Evolutionary conservation across 2,888 invertebrate genomes (phyloP), one percentile per base, ranked within the genome.

Genomic region (Tuberolachnus salignus): DNA sequence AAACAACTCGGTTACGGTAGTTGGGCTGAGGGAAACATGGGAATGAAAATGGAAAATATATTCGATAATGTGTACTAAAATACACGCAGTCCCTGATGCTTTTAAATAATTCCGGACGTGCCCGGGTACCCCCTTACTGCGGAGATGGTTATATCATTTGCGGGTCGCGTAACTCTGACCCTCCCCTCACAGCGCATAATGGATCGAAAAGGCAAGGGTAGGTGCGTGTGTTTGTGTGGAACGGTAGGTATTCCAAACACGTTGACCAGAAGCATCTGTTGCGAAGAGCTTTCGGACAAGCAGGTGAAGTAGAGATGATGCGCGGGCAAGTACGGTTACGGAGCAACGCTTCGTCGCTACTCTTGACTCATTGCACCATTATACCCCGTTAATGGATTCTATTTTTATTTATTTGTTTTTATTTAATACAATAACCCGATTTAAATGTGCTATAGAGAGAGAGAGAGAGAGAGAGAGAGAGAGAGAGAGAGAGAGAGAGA

Each of bases 191-290:
- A 34, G 6, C 34, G 6, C 34, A 34, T 34, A 34, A 34, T 6
- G 34, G 34, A 34, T 34, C 34, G 34, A 3, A 6, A 34, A 3
- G 16, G 44, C 11, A 10, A 42, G 61, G 14, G 44, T 11, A 10
- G n/a, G 23, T 8, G 3, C n/a, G 53, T 67, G 51, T 51, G 53
- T 11, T 14, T 16, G 9, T 11, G 14, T 42, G 69, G 8, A 44
- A 16, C 23, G 21, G 42, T 51, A 42, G n/a, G 59, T 78, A 78
- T 78, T 69, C 69, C 14, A 9, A 59, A 61, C 78, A 78, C 78
- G 78, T 78, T 69, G 78, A 59, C 46, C 78, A 67, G 59, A 21
- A 78, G 69, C 78, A 78, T 78, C 78, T 78, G 78, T 78, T 78
- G 78, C 69, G 14, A 61, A 23, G 59, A n/a, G 49, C 19, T 26